Conservation (phyloP, 2,888 invertebrate genomes). For the Rotaria socialis region DNA sequence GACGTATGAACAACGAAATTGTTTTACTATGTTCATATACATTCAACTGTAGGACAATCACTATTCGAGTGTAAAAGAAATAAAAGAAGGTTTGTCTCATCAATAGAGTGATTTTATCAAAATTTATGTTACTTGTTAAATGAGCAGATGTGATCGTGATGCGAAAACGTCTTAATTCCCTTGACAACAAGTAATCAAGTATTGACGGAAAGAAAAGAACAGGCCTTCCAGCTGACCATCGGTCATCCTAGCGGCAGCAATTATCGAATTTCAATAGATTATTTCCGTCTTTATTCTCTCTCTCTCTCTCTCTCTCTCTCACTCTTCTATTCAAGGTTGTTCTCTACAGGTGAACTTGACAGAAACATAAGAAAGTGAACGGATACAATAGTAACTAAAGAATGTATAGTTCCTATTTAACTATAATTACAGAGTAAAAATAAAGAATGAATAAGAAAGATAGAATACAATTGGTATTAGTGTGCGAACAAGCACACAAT, state of each 20-base stretch:
- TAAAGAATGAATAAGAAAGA: not conserved
- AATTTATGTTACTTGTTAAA: constrained; percentile 10
- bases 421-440: not conserved
- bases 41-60: not conserved
- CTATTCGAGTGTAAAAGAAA: not conserved
- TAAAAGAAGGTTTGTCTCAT: constrained; percentile 11
- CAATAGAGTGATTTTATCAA: not conserved
- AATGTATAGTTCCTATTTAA: not conserved
- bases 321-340: not conserved
- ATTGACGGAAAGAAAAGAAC: not conserved
- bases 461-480: not conserved
- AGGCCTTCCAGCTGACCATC: constrained; percentile 7
- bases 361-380: constrained; percentile 13
- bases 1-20: not conserved
- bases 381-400: not conserved
- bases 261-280: constrained; percentile 19
- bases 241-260: constrained; percentile 7
- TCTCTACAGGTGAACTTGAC: constrained; percentile 7
- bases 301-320: not conserved
- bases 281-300: constrained; percentile 5
- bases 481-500: not conserved
- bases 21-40: not conserved
- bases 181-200: constrained; percentile 10
- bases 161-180: constrained; percentile 6
- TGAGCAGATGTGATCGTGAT: constrained; percentile 2